Base-by-base conservation (phyloP, 2,888 invertebrate genomes). In the Lochmaea capreae region DNA sequence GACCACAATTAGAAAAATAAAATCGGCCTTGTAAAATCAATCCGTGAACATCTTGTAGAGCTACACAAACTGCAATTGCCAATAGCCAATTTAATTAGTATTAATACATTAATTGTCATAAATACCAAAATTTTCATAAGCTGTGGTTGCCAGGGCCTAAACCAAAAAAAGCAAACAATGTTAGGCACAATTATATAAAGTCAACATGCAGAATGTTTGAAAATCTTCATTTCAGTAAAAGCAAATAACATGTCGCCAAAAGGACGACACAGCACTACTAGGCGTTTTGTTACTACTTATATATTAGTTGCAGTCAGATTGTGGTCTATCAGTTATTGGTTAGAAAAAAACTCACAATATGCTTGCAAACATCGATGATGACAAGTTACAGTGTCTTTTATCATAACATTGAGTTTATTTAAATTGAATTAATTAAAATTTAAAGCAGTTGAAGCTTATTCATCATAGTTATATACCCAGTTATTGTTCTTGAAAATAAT, bases 141-240 rank as follows among this genome's bases (percentile, higher is more conserved):
- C 83, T 79, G 81, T 83, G 81, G 82, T 82, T 81, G 82, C 82
- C 77, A 79, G 82, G 82, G 85, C 84, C 84, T 84, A 84, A 85
- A 85, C 82, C 83, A 72, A 72, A 83, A 78, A 81, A 84, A 83
- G 83, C 81, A 43, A 59, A 67, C 18, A 81, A 83, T 84, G 84
- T 84, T 85, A 83, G 84, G 83, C 81, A 83, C 81, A 83, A 83
- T 79, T 81, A 39, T 39, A 83, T 81, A 80, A 79, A 80, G 80
- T 80, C 75, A 72, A 83, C 87, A 87, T 87, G 87, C 87, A 87
- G 87, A 87, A 87, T 87, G 87, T 87, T 87, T 87, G 87, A 87
- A 86, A 85, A 86, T 85, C 85, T 84, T 80, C 71, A 75, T 62
- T 70, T 71, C 76, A 75, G 78, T 79, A 76, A 75, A 77, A 74